Evolutionary conservation across 2,113 vertebrate species (phyloP).

Genomic region (Pedionomus torquatus): DNA sequence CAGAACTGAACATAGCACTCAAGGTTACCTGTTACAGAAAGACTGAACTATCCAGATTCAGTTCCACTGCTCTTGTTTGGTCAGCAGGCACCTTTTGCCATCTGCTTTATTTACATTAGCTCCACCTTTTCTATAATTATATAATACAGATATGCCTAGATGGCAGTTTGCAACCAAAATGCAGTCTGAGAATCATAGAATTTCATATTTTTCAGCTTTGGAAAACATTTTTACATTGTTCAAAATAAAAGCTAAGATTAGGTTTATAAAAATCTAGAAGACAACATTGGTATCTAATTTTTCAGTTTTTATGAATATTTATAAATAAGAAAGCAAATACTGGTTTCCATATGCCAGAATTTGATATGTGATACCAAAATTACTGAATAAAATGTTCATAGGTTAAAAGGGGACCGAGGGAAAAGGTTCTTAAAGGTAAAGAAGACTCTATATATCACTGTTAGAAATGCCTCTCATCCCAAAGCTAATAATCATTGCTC

Average conservation of each 20-base stretch:
- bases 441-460: neutral
- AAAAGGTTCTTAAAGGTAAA: neutral
- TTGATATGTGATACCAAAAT: neutral
- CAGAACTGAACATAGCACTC: too few relatives aligned
- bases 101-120: constrained; percentile 51
- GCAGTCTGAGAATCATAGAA: neutral
- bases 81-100: constrained; percentile 59
- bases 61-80: constrained; percentile 52
- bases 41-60: constrained; percentile 31
- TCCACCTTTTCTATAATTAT: constrained; percentile 36
- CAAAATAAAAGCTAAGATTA: neutral
- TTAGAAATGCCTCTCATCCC: neutral
- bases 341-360: neutral
- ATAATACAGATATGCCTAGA: neutral
- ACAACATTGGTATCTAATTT: neutral
- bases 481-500: neutral
- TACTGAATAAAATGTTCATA: neutral
- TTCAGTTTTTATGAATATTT: neutral
- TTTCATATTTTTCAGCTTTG: neutral
- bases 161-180: constrained; percentile 33
- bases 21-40: constrained; percentile 42
- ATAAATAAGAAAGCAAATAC: neutral
- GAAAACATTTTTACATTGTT: neutral
- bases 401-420: neutral
- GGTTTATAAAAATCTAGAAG: neutral